Percentiles rank a stretch among this genome's conserved stretches.
Conservation (phyloP, 1,140 invertebrate species). For the Hormaphis cornu region DNA sequence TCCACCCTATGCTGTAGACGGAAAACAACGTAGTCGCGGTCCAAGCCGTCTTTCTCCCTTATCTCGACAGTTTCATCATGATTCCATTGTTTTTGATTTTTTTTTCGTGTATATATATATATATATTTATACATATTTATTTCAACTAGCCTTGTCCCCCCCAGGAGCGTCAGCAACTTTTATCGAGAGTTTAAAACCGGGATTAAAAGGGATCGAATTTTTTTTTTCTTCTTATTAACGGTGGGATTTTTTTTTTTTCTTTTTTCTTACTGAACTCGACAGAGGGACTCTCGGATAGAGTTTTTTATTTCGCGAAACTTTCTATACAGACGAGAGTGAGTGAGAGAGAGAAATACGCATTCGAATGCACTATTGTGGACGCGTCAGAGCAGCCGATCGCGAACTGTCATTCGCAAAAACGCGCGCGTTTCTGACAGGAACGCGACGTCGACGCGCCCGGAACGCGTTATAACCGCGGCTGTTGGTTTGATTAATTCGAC, state of each 20-base stretch:
- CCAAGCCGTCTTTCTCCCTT: not conserved
- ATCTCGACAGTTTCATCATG: not conserved
- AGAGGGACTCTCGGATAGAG: constrained; percentile 1
- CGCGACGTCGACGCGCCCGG: not conserved
- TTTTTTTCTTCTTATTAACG: constrained; percentile 2
- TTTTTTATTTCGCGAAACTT: too few relatives aligned
- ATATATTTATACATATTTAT: not conserved
- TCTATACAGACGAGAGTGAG: too few relatives aligned
- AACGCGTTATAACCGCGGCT: not conserved
- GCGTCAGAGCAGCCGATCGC: not conserved
- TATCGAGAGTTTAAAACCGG: constrained; percentile 24
- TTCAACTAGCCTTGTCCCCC: not conserved
- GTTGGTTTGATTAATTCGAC: too few relatives aligned
- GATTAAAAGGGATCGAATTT: constrained; percentile 17
- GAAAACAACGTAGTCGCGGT: not conserved
- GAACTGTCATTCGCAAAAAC: constrained; percentile 25
- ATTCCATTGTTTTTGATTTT: constrained; percentile 18
- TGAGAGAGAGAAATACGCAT: too few relatives aligned
- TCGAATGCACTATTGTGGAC: constrained; percentile 8
- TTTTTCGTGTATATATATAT: too few relatives aligned
- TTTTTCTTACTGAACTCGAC: not conserved
- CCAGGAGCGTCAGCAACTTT: not conserved
- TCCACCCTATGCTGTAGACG: not conserved
- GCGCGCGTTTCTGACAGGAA: constrained; percentile 13
- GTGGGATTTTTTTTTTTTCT: not conserved